phyloP scores from a whole-genome alignment of 2,113 vertebrate genomes.

The Corydoras sp. region DNA sequence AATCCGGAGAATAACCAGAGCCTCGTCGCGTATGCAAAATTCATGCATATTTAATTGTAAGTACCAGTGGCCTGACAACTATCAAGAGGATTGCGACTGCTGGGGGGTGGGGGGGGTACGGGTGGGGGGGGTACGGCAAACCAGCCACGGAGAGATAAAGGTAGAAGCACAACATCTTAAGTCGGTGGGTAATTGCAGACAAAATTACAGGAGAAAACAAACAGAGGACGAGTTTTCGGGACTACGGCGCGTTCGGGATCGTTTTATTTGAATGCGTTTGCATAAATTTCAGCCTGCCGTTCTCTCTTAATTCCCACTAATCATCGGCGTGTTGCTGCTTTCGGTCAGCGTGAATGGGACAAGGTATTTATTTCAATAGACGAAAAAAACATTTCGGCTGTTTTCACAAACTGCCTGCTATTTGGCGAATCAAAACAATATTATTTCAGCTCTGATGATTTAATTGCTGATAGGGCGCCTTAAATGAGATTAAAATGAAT shows the following conservation, averaged over 20 bases:
- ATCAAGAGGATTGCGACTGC: constrained; percentile 18
- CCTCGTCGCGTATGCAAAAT: constrained; percentile 17
- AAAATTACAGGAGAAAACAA: constrained; percentile 15
- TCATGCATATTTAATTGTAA: constrained; percentile 43
- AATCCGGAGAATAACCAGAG: neutral
- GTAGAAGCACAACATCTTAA: neutral
- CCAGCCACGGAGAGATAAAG: neutral
- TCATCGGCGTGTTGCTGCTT: constrained; percentile 33
- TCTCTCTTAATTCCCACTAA: constrained; percentile 23
- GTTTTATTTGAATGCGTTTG: constrained; percentile 3
- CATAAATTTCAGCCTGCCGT: constrained; percentile 1
- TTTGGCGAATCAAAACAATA: constrained; percentile 60
- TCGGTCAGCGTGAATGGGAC: constrained; percentile 6
- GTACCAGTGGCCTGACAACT: constrained; percentile 34
- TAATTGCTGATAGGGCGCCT: constrained; percentile 57
- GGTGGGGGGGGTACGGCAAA: too few species aligned
- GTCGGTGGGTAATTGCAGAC: constrained; percentile 6
- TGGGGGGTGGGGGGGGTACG: neutral
- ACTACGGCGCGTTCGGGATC: neutral
- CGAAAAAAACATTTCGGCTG: neutral
- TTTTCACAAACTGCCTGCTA: constrained; percentile 43
- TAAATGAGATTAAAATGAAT: constrained; percentile 63
- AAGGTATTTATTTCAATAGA: neutral
- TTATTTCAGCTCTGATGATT: constrained; percentile 57
- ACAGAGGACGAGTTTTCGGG: neutral